Evolutionary conservation across 2,797 vertebrate genomes (phyloP), one percentile per base, ranked within the genome.

Genomic region (Sylvilagus floridanus): DNA sequence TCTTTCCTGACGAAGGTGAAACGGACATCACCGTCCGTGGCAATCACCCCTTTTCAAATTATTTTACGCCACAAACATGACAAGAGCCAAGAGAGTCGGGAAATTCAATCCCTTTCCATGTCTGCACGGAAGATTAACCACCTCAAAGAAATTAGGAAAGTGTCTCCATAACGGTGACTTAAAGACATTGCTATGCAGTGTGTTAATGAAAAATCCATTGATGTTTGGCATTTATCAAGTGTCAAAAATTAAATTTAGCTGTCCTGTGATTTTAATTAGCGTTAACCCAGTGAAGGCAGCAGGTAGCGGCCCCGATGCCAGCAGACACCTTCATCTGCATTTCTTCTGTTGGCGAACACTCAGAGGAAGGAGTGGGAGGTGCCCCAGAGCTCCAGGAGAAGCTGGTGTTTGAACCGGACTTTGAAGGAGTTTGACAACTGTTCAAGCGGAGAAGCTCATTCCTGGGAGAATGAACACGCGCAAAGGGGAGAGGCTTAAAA

Each of bases 211-310:
- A 96, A 91, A 75, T 63, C 92, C 90, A 95, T 91, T 90, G 95
- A 95, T 95, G 86, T 93, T 90, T 94, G 95, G 84, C 95, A 96
- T 97, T 97, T 96, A 95, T 97, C 96, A 96, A 91, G 79, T 93
- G 97, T 96, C 97, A 96, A 94, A 96, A 95, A 97, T 97, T 93
- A 96, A 84, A 97, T 96, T 94, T 73, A 84, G 90, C 86, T 65
- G 7, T 88, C 85, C 85, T 86, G 75, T 94, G 92, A 96, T 86
- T 97, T 97, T 96, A 94, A 97, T 97, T 93, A 97, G 94, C 28
- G 10, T 50, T 85, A 96, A 96, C 92, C 94, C 32, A 81, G 95
- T 91, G 84, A 92, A 87, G 57, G 73, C 94, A 85, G 96, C 91
- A 90, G 78, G 88, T 92, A 83, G 82, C 71, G 42, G 50, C 93